These are phyloP conservation scores for Brachynemurus nebulosus DNA, from an alignment of 2,888 invertebrate species.

Conservation along the genomic window DNA sequence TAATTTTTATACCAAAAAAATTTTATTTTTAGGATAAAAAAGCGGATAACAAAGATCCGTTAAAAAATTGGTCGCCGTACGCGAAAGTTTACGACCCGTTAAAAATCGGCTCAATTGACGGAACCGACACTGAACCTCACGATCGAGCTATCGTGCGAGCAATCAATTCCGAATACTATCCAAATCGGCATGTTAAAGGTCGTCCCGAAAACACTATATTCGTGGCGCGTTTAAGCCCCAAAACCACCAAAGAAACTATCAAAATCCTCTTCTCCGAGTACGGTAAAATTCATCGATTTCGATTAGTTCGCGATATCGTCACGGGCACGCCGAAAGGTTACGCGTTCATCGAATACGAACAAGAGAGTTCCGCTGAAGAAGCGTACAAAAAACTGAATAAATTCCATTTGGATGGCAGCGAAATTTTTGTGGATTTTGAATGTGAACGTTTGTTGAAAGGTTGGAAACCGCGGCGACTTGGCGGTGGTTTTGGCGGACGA, in stretches of 20 bases:
- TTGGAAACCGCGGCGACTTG: constrained; percentile 74
- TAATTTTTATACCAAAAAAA: background rate
- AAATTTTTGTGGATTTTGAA: constrained; percentile 65
- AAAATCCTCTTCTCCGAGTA: constrained; percentile 43
- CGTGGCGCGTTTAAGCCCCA: constrained; percentile 55
- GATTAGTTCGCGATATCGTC: constrained; percentile 62
- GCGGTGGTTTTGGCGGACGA: constrained; percentile 77
- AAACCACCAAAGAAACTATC: constrained; percentile 46
- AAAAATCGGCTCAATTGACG: constrained; percentile 75
- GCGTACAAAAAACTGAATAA: constrained; percentile 48
- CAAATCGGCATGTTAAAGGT: constrained; percentile 51
- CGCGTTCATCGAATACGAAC: constrained; percentile 71
- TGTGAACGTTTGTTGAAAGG: constrained; percentile 54
- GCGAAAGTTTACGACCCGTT: constrained; percentile 60
- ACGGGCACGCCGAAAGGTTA: constrained; percentile 74
- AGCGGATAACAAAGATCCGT: background rate
- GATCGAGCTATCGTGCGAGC: constrained; percentile 65
- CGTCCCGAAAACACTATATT: constrained; percentile 60
- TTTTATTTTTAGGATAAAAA: background rate
- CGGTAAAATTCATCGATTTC: constrained; percentile 42
- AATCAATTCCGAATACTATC: constrained; percentile 46
- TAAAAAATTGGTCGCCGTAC: constrained; percentile 36
- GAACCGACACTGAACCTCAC: constrained; percentile 70
- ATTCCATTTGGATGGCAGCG: constrained; percentile 47
- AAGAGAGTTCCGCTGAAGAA: constrained; percentile 40